These are phyloP conservation scores for Circaetus gallicus DNA, from an alignment of 2,113 vertebrate species.

Conservation along the genomic window DNA sequence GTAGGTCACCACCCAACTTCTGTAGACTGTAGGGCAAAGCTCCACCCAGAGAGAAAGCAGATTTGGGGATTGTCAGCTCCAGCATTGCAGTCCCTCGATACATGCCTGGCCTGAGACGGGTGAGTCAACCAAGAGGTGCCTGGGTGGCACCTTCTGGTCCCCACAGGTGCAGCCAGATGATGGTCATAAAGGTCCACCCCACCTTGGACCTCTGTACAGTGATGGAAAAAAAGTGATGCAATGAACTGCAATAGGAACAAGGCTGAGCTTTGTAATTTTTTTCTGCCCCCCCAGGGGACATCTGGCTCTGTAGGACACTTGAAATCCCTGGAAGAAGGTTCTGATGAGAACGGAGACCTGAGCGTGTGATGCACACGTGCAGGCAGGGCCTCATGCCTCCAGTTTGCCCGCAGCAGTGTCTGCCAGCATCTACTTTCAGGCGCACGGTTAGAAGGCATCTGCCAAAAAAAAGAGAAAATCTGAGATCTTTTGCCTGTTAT, in stretches of 20 bases:
- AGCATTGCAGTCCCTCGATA: neutral
- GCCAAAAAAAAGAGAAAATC: neutral
- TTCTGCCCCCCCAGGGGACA: neutral
- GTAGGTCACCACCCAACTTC: neutral
- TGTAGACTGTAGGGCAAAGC: neutral
- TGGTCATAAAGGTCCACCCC: neutral
- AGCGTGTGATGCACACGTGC: accelerated
- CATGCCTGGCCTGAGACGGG: neutral
- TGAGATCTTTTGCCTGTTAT: neutral
- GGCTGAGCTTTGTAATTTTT: neutral
- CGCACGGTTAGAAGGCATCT: accelerated
- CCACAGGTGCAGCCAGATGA: neutral
- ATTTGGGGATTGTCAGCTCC: neutral
- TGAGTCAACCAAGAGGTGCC: neutral
- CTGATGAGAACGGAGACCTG: too few species aligned
- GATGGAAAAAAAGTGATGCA: neutral
- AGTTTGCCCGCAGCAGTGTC: neutral
- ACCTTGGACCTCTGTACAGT: neutral
- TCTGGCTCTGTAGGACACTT: neutral
- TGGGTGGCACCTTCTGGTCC: neutral
- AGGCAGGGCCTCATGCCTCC: neutral
- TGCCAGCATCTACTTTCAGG: neutral
- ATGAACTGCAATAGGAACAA: neutral
- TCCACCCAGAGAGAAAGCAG: neutral
- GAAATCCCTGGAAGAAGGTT: neutral